These are phyloP conservation scores for Elachura formosa DNA, from an alignment of 2,113 vertebrate species.

Conservation along the genomic window DNA sequence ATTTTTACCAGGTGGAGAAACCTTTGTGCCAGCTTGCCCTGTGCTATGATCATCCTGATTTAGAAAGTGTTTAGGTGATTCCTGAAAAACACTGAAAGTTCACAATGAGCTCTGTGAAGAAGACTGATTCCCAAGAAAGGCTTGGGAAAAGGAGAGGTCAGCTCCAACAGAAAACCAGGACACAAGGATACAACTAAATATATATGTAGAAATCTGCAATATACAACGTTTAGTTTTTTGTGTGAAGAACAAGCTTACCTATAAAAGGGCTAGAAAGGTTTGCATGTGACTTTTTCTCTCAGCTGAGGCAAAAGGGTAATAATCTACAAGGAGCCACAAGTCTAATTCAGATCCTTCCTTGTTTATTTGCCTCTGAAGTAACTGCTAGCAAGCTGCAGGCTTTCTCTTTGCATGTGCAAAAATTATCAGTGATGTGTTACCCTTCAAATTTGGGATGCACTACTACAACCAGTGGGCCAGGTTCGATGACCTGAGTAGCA, in stretches of 20 bases:
- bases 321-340: background rate
- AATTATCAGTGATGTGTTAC: background rate
- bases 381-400: background rate
- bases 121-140: background rate
- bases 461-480: background rate
- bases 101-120: background rate
- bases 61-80: background rate
- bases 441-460: background rate
- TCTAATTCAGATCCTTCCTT: background rate
- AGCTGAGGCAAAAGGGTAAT: background rate
- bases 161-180: background rate
- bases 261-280: background rate
- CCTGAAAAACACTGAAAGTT: background rate
- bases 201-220: background rate
- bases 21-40: background rate
- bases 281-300: background rate
- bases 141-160: background rate
- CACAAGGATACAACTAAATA: background rate
- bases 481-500: background rate
- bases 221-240: background rate
- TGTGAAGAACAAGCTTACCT: background rate
- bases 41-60: background rate
- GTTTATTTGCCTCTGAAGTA: background rate
- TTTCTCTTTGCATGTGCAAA: background rate
- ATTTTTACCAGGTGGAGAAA: background rate